These are phyloP conservation scores for Rhinolophus sinicus DNA, from an alignment of 2,113 vertebrate species.

Conservation along the genomic window DNA sequence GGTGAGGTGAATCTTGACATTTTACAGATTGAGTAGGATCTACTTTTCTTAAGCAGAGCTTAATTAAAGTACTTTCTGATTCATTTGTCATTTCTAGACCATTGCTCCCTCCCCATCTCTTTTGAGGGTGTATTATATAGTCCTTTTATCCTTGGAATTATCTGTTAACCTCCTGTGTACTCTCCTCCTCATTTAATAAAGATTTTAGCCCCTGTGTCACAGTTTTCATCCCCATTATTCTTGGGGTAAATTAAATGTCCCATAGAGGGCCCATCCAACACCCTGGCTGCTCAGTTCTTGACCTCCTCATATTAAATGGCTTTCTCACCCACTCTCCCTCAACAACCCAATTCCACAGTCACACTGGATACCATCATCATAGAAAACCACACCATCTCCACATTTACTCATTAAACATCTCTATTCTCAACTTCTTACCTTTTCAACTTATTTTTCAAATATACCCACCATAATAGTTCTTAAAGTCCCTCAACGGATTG, in stretches of 20 bases:
- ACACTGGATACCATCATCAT: background rate
- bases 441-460: constrained; percentile 10
- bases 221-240: constrained; percentile 34
- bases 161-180: background rate
- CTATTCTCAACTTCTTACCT: background rate
- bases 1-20: constrained; percentile 58
- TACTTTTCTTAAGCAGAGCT: constrained; percentile 47
- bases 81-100: constrained; percentile 49
- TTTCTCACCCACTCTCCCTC: background rate
- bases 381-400: background rate
- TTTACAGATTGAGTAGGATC: constrained; percentile 47
- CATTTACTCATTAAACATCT: background rate
- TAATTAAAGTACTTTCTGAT: constrained; percentile 51
- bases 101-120: background rate
- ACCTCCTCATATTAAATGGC: background rate
- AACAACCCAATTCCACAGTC: background rate
- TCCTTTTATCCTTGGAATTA: background rate
- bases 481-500: background rate
- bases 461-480: background rate
- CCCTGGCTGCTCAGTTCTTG: background rate
- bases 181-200: constrained; percentile 1
- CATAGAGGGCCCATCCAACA: background rate
- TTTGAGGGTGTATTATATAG: background rate
- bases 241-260: background rate
- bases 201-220: background rate